These are phyloP conservation scores for Spinibarbus caldwelli DNA, from an alignment of 2,797 vertebrate genomes.

Conservation along the genomic window DNA sequence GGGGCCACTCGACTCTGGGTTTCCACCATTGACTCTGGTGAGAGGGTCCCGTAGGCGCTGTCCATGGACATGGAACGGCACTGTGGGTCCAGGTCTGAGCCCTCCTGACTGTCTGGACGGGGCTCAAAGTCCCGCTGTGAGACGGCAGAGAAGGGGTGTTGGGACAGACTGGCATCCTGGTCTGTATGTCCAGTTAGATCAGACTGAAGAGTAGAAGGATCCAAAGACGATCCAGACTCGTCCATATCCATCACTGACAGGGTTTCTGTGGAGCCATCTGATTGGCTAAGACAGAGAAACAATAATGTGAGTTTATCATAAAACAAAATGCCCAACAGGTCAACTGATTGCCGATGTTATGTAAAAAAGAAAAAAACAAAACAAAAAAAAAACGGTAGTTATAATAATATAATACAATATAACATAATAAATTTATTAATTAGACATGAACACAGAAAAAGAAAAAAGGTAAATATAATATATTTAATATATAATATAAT, in stretches of 20 bases:
- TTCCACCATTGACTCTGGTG: constrained; percentile 81
- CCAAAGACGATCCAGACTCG: constrained; percentile 69
- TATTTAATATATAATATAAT: too few relatives aligned
- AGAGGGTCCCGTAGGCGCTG: constrained; percentile 94
- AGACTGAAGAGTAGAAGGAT: constrained; percentile 68
- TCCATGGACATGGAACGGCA: constrained; percentile 89
- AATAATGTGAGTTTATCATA: background rate
- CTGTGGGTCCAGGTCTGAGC: constrained; percentile 66
- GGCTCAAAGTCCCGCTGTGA: constrained; percentile 24
- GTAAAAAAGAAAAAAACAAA: background rate
- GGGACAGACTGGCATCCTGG: constrained; percentile 60
- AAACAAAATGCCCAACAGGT: background rate
- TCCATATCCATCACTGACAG: constrained; percentile 84
- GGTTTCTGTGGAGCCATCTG: constrained; percentile 89
- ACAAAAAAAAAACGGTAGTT: too few relatives aligned
- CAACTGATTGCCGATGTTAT: too few relatives aligned
- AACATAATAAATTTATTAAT: background rate
- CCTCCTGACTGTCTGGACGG: constrained; percentile 37
- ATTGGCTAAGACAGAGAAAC: constrained; percentile 76
- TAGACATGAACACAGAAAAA: background rate
- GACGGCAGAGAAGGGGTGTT: constrained; percentile 48
- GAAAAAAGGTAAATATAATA: too few relatives aligned
- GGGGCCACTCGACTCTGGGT: constrained; percentile 69
- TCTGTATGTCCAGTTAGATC: constrained; percentile 59
- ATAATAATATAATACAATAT: background rate